A percentile compares a stretch with the other conserved stretches of the same genome.
Evolutionary conservation across 2,113 vertebrate species (phyloP).

Genomic region (Lota lota): DNA sequence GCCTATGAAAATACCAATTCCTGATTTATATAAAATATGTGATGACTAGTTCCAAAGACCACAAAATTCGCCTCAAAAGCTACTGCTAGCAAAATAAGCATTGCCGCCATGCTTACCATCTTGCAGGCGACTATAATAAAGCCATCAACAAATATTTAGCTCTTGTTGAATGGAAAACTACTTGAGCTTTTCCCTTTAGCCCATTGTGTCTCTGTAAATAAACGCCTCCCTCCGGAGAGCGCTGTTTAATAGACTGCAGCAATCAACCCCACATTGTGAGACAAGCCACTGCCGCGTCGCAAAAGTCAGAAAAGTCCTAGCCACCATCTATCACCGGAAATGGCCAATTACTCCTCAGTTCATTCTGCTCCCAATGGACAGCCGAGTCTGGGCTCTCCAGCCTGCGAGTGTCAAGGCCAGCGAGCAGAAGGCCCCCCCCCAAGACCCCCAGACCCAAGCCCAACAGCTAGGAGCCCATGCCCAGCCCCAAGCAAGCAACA

Average conservation of each 20-base stretch:
- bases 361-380: slow-evolving; percentile 29
- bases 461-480: not conserved
- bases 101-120: slow-evolving; percentile 47
- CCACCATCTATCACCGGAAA: slow-evolving; percentile 60
- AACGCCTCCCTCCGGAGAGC: slow-evolving; percentile 49
- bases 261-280: slow-evolving; percentile 66
- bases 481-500: not conserved
- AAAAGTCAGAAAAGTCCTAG: slow-evolving; percentile 48
- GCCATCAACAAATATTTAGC: slow-evolving; percentile 31
- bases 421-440: slow-evolving; percentile 17
- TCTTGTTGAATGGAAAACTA: slow-evolving; percentile 42
- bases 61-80: too few species aligned
- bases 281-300: slow-evolving; percentile 41
- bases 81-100: not conserved
- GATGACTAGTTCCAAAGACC: too few species aligned
- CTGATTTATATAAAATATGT: too few species aligned
- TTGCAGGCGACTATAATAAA: slow-evolving; percentile 39
- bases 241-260: slow-evolving; percentile 56
- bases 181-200: slow-evolving; percentile 30
- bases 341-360: slow-evolving; percentile 61
- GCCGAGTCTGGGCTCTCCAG: slow-evolving; percentile 28
- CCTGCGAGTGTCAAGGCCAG: too few species aligned
- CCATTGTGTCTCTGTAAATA: slow-evolving; percentile 24
- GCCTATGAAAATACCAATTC: too few species aligned
- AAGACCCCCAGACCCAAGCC: slow-evolving; percentile 1